Conservation (phyloP, 2,797 vertebrate species). For the Glossophaga mutica region DNA sequence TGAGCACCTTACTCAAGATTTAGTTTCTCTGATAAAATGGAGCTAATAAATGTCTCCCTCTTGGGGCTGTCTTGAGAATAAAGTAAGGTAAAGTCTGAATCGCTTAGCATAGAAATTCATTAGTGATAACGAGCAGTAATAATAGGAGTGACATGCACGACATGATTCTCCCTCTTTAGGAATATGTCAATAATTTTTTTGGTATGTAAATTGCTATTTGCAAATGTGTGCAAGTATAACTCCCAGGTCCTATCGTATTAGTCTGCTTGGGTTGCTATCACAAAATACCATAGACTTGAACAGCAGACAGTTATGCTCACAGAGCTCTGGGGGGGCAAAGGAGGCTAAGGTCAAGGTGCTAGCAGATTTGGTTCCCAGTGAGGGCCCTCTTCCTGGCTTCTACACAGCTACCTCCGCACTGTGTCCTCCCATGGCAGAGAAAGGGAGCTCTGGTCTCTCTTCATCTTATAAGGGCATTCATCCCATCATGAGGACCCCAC, state of each 20-base stretch:
- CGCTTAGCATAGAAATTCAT: neutral
- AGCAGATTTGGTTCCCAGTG: neutral
- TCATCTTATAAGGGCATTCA: neutral
- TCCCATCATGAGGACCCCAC: neutral
- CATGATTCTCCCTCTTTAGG: neutral
- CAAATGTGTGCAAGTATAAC: neutral
- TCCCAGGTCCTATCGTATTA: neutral
- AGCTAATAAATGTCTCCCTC: neutral
- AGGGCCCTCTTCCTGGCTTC: neutral
- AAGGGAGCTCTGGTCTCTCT: neutral
- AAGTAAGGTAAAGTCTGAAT: neutral
- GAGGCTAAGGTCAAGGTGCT: neutral
- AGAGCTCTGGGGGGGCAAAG: neutral
- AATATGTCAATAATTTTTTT: neutral
- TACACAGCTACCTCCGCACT: neutral
- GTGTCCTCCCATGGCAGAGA: neutral
- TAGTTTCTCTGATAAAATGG: neutral
- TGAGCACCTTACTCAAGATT: neutral
- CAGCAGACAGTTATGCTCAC: neutral
- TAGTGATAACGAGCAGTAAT: neutral
- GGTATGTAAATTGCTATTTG: neutral
- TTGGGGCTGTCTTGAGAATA: neutral
- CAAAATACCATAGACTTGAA: neutral
- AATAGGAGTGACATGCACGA: rapidly evolving
- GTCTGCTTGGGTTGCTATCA: neutral